Evolutionary conservation across 2,888 invertebrate species (phyloP).

Genomic region (Leucophenga montana): DNA sequence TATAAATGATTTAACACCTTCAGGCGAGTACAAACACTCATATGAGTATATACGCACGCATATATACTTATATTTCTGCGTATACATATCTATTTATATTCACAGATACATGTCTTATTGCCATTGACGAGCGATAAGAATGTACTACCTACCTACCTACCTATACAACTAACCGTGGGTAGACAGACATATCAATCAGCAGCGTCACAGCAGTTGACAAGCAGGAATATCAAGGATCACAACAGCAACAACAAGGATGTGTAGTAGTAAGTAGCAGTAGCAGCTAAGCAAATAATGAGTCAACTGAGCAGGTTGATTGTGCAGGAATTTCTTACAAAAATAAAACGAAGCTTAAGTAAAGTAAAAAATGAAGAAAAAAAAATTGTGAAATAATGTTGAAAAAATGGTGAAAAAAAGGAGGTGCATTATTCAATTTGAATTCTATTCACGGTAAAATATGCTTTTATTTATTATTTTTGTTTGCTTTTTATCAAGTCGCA

Average conservation of each 20-base stretch:
- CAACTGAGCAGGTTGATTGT: background rate
- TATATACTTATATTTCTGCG: background rate
- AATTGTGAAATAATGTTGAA: constrained; percentile 36
- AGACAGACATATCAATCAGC: constrained; percentile 61
- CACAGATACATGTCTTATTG: background rate
- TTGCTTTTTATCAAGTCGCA: background rate
- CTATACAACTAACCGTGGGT: background rate
- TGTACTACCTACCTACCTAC: constrained; percentile 8
- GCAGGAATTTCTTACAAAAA: background rate
- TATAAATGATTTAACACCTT: constrained; percentile 67
- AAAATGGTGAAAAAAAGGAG: constrained; percentile 62
- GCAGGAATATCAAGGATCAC: background rate
- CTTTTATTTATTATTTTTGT: constrained; percentile 63
- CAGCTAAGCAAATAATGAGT: background rate
- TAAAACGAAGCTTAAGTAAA: background rate
- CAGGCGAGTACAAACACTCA: constrained; percentile 26
- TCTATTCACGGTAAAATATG: constrained; percentile 59
- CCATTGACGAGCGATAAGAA: background rate
- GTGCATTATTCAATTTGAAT: constrained; percentile 64
- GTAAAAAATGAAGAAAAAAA: background rate
- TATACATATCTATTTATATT: background rate
- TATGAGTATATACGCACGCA: constrained; percentile 6
- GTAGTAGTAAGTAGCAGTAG: background rate
- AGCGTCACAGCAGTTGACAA: constrained; percentile 29
- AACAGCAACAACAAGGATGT: background rate